These are phyloP conservation scores for Pachycephala philippinensis DNA, from an alignment of 2,113 vertebrate species.

Conservation along the genomic window DNA sequence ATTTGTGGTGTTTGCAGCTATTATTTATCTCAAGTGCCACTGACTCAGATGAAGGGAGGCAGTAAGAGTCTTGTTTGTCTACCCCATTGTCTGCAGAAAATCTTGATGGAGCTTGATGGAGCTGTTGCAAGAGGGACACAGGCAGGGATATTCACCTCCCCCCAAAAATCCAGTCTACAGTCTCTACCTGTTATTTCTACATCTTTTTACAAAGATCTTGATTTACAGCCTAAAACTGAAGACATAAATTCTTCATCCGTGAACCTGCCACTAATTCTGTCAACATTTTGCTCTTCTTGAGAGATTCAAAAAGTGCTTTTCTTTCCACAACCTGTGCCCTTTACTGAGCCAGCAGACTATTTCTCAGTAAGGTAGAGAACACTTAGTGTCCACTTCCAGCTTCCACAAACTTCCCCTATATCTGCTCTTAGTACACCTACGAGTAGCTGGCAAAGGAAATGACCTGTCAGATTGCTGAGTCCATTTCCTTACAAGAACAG, in stretches of 20 bases:
- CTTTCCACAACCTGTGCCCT: not conserved
- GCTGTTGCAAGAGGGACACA: not conserved
- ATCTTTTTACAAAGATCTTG: not conserved
- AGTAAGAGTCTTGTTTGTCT: not conserved
- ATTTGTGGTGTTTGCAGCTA: accelerated
- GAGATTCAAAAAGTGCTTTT: not conserved
- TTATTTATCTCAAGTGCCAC: not conserved
- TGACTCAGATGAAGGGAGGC: not conserved
- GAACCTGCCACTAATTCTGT: not conserved
- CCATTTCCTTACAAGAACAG: not conserved
- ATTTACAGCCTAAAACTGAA: not conserved
- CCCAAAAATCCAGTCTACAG: not conserved
- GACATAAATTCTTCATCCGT: not conserved
- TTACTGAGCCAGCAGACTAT: not conserved
- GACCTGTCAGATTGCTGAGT: not conserved
- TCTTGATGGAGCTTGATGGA: not conserved
- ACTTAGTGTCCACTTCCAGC: not conserved
- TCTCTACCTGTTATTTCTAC: not conserved
- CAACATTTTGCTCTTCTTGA: not conserved
- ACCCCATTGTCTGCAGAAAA: not conserved
- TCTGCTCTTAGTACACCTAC: not conserved
- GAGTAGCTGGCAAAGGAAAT: not conserved
- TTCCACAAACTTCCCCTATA: not conserved
- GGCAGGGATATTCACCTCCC: not conserved
- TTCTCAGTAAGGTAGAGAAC: not conserved